A percentile compares a stretch with the other conserved stretches of the same genome.
These are phyloP conservation scores for Serrognathus titanus DNA, from an alignment of 2,888 invertebrate genomes.

Conservation along the genomic window DNA sequence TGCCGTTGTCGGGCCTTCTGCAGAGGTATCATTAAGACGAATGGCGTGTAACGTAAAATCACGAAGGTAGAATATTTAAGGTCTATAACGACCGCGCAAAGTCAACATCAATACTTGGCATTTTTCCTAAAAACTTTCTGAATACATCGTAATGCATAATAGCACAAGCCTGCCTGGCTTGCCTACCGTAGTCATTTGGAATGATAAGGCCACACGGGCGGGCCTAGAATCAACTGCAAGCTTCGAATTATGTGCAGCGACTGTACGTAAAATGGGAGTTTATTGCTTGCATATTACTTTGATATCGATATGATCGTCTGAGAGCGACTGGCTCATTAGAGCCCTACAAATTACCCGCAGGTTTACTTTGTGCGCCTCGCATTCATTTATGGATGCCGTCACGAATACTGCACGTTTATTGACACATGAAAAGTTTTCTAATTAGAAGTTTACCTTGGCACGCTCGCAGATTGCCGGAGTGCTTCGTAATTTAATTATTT, in stretches of 20 bases:
- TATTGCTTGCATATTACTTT: conserved; percentile 36
- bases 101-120: conserved; percentile 26
- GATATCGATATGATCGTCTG: conserved; percentile 38
- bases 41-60: conserved; percentile 46
- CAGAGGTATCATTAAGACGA: conserved; percentile 47
- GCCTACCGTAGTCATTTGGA: background rate
- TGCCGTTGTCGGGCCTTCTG: conserved; percentile 22
- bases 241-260: conserved; percentile 24
- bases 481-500: too few species aligned
- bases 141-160: conserved; percentile 2
- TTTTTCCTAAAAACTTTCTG: conserved; percentile 15
- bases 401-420: conserved; percentile 32
- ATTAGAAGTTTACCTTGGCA: conserved; percentile 26
- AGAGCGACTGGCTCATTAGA: conserved; percentile 35
- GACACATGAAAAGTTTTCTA: conserved; percentile 41
- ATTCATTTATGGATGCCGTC: conserved; percentile 31
- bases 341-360: conserved; percentile 34
- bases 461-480: too few species aligned
- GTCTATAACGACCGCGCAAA: conserved; percentile 30
- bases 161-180: background rate
- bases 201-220: background rate
- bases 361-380: conserved; percentile 21
- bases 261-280: conserved; percentile 34
- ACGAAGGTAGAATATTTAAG: conserved; percentile 39
- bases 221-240: conserved; percentile 32